Evolutionary conservation across 1,140 invertebrate species (phyloP), one percentile per base, ranked within the genome.

Genomic region (Apis laboriosa): DNA sequence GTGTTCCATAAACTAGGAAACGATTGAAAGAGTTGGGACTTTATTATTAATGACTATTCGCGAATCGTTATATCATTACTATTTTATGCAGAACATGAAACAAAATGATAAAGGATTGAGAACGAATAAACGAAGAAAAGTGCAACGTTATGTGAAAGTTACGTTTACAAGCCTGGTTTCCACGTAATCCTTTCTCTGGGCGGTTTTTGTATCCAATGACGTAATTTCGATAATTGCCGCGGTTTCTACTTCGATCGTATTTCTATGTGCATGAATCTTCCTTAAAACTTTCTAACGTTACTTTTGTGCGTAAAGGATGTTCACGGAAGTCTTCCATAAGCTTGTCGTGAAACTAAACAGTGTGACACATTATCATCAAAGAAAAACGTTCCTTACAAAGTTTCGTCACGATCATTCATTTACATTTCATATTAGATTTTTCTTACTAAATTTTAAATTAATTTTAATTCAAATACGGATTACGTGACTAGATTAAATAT

Each of bases 211-310:
- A 43, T 76, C 21, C 43, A 9, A 43, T 89, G 82, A 89, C 84
- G 89, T 82, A 90, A 89, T 88, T 70, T 72, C 80, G 64, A 89
- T 89, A 86, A 90, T 84, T 86, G 81, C 76, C 70, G 75, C 43
- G 78, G 85, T 89, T 90, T 89, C 79, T 80, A 71, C 60, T 72
- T 61, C 79, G 79, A 53, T 61, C 58, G 68, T 70, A 70, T 83
- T 86, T 43, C 76, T 60, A 53, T 15, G 67, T 68, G 75, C 43
- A 13, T 28, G 21, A 53, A 64, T 85, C 84, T 89, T 89, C 80
- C 87, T 89, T 49, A 60, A 75, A 83, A 90, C 88, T 90, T 88
- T 90, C 86, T 88, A 90, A 82, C 61, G 24, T 71, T 66, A 28
- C 28, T 11, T 43, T 56, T 34, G 17, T 56, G 17, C 19, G 73